Base-by-base conservation (phyloP, 2,888 invertebrate genomes). In the Drosophila subquinaria region DNA sequence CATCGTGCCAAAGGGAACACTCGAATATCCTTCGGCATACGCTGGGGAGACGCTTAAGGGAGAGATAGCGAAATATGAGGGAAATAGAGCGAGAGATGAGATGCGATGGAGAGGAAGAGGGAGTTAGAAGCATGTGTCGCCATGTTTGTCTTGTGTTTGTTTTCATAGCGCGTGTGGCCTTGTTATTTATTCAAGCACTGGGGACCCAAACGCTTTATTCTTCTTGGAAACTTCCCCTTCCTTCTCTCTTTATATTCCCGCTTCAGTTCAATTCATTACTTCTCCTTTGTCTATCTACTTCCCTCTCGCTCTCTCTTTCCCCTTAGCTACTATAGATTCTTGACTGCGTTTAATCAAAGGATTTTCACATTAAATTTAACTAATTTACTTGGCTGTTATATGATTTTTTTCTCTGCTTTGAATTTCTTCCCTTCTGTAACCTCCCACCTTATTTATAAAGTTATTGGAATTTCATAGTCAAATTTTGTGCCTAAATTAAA, bases 291-390 rank as follows among this genome's bases (percentile, higher is more conserved):
- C 35, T n/a, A n/a, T 6, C 30, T 11, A 11, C 10, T 10, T 23
- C 1, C 15, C n/a, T 10, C 13, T 20, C 23, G 2, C 23, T 0
- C 9, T 3, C n/a, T n/a, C n/a, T n/a, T n/a, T n/a, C n/a, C n/a
- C n/a, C n/a, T 55, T 4, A 36, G 51, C 76, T 76, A 71, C 63
- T 76, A 60, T 33, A 69, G 48, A 65, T 73, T 77, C 69, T 76
- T 79, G 70, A 63, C 64, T 74, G 81, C 68, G 64, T 76, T 82
- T 85, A 81, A 88, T 88, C 88, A 86, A 88, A 88, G 76, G 79
- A 79, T 88, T 81, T 76, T 73, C 71, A 64, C 69, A 74, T 76
- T 73, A 77, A 82, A 77, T 81, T 75, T 68, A 88, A 72, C 74
- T 81, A 82, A 85, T 82, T 79, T 82, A 79, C 68, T 77, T 65